Base-by-base conservation (phyloP, 2,797 vertebrate genomes). In the Austrolebias charrua region DNA sequence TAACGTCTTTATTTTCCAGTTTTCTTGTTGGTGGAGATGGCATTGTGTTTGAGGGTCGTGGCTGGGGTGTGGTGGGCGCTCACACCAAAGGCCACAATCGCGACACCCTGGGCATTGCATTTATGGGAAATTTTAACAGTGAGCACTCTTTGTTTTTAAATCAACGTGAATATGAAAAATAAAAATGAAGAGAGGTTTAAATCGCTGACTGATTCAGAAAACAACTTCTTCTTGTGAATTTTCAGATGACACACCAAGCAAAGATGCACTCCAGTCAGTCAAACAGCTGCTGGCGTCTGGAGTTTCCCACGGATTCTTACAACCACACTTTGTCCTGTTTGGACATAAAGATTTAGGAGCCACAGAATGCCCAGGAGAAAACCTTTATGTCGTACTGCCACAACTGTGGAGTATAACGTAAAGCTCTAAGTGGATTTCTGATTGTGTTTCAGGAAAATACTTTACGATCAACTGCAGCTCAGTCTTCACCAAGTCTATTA, bases 121-220 rank as follows among this genome's bases (percentile, higher is more conserved):
- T 95, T 75, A 92, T 95, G 84, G 94, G 93, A 7, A 92, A 94
- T 83, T 95, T 91, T 54, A 92, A 83, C 44, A 52, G 94, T 95
- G 74, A 90, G 91, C 61, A 48, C 3, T 40, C 4, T 20, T 44
- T 68, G 56, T 64, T 7, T 12, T 55, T 20, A 19, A 53, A 31
- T 38, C 10, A 38, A 38, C 35, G 2, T 38, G 35, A 3, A 38
- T 9, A 15, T 15, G 3, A 15, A 16, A 11, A 40, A 33, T 19
- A 15, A 1, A 18, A 24, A 16, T 29, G 12, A 19, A 28, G 40
- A n/a, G 10, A 38, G 12, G 6, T 1, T 8, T 35, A 29, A 28
- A 63, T 45, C 38, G 16, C 16, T 42, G 35, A 12, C 48, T 28
- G n/a, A 51, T 43, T 9, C 49, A 5, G 8, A 13, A 42, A 16